A percentile compares a stretch with the other conserved stretches of the same genome.
Conservation (phyloP, 1,140 invertebrate species). For the Cryptotermes secundus region DNA sequence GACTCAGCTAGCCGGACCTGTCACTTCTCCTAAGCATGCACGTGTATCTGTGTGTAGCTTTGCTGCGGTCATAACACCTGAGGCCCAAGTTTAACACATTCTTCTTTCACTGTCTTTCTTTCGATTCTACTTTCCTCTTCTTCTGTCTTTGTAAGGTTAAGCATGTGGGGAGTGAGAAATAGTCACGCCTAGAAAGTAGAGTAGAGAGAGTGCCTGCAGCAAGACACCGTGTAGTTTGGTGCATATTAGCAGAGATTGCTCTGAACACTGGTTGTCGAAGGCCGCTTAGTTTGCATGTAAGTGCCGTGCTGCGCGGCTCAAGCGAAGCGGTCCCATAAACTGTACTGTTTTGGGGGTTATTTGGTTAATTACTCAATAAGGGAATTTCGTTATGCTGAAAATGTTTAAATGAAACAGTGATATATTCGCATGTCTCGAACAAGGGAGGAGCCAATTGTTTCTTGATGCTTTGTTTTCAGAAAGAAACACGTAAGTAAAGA, state of each 20-base stretch:
- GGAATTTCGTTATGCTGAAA: too few relatives aligned
- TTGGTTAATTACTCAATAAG: too few relatives aligned
- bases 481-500: too few relatives aligned
- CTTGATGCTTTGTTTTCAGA: neutral
- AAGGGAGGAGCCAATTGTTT: neutral
- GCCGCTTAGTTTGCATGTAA: neutral
- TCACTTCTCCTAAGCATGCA: too few relatives aligned
- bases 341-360: neutral
- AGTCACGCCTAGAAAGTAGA: neutral
- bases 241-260: neutral
- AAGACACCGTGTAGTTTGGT: too few relatives aligned
- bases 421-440: too few relatives aligned
- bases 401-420: too few relatives aligned
- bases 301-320: neutral
- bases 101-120: constrained; percentile 7
- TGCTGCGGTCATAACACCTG: too few relatives aligned
- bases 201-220: neutral
- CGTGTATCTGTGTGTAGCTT: too few relatives aligned
- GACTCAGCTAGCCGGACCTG: too few relatives aligned
- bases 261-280: neutral
- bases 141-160: neutral
- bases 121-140: neutral
- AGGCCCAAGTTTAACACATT: neutral
- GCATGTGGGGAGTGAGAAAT: neutral
- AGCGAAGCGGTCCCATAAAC: neutral